phyloP scores from a whole-genome alignment of 2,888 invertebrate species.

The Prosapia bicincta region DNA sequence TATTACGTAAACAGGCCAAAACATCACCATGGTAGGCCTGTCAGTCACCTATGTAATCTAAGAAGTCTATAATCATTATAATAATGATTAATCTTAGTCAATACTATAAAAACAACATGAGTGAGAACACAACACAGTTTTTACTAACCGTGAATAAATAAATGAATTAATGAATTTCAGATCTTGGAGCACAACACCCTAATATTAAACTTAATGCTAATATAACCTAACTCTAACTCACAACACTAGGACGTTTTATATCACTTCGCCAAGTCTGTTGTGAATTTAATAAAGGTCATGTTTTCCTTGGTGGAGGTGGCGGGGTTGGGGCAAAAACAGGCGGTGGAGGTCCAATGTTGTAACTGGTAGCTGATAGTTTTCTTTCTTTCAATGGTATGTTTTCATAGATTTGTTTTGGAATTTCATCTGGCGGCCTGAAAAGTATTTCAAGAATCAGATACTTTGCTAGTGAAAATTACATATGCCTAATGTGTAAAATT shows the following conservation, averaged over 20 bases:
- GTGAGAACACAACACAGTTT: neutral
- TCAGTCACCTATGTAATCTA: no score
- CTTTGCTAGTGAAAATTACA: no score
- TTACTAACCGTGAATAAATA: neutral
- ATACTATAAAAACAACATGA: neutral
- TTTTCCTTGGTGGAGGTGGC: conserved; percentile 34
- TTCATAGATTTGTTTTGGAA: conserved; percentile 51
- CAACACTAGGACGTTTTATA: neutral
- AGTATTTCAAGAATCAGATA: neutral
- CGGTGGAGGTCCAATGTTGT: conserved; percentile 34
- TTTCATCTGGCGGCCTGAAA: conserved; percentile 52
- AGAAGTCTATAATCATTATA: no score
- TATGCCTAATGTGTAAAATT: no score
- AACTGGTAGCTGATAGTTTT: conserved; percentile 31
- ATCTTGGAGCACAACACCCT: neutral
- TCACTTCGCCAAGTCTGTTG: neutral
- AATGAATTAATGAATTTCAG: neutral
- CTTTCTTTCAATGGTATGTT: conserved; percentile 52
- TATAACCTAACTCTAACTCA: neutral
- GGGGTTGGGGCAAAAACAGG: conserved; percentile 36
- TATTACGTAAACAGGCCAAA: no score
- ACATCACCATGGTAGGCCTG: no score
- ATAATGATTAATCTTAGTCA: no score
- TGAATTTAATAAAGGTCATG: conserved; percentile 19
- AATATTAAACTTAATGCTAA: neutral